A percentile compares a stretch with the other conserved stretches of the same genome.
These are phyloP conservation scores for Leptinotarsa haldemani DNA, from an alignment of 2,888 invertebrate genomes.

Conservation along the genomic window DNA sequence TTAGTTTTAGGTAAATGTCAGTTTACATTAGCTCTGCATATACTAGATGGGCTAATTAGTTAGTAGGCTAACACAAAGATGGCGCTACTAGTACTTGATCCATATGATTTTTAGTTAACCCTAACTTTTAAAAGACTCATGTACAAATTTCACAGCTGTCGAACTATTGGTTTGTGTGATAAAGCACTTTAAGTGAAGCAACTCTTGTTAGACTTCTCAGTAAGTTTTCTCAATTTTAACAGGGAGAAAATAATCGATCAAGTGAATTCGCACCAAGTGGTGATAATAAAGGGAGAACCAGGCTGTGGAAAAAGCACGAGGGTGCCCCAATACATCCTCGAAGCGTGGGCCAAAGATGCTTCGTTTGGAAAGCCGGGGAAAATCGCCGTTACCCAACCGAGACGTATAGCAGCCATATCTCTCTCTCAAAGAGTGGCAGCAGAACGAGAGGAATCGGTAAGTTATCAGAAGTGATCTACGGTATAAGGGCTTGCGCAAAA, in stretches of 20 bases:
- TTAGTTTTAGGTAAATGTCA: too few relatives aligned
- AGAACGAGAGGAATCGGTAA: conserved; percentile 73
- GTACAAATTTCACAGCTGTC: too few relatives aligned
- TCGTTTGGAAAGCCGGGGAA: conserved; percentile 67
- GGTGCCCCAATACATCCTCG: conserved; percentile 73
- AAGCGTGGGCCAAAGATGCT: conserved; percentile 64
- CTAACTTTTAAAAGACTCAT: too few relatives aligned
- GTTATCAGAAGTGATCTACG: conserved; percentile 27
- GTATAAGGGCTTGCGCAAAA: too few relatives aligned
- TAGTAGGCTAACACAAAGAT: too few relatives aligned
- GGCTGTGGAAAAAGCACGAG: conserved; percentile 82
- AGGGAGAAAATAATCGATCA: conserved; percentile 69
- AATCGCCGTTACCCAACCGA: conserved; percentile 75
- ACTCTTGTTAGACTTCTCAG: neutral
- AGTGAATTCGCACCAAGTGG: conserved; percentile 67
- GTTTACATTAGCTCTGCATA: too few relatives aligned
- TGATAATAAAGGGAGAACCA: conserved; percentile 76
- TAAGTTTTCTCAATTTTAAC: conserved; percentile 17
- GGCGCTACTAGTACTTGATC: too few relatives aligned
- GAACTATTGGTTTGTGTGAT: too few relatives aligned
- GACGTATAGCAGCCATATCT: conserved; percentile 77
- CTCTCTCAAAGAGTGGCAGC: conserved; percentile 74
- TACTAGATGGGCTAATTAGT: too few relatives aligned
- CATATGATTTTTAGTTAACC: too few relatives aligned
- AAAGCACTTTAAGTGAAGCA: neutral